Percentiles rank a stretch among this genome's conserved stretches.
Evolutionary conservation across 2,888 invertebrate genomes (phyloP).

Genomic region (Ornithoptera alexandrae): DNA sequence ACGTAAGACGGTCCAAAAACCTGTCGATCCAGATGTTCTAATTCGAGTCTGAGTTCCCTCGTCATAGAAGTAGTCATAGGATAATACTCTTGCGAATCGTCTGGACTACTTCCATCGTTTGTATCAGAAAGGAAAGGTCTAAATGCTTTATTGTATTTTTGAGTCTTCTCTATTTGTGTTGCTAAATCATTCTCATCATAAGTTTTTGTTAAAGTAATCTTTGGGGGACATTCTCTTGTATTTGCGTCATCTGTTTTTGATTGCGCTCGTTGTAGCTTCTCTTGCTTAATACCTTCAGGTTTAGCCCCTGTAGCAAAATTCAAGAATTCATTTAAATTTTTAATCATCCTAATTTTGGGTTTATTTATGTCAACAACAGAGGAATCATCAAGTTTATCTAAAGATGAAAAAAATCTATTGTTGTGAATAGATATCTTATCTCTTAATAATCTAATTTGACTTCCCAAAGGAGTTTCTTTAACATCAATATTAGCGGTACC

Average conservation of each 20-base stretch:
- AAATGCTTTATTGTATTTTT: slow-evolving; percentile 49
- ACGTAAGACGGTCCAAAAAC: slow-evolving; percentile 84
- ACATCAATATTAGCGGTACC: slow-evolving; percentile 52
- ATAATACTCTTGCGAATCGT: slow-evolving; percentile 90
- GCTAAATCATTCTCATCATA: slow-evolving; percentile 54
- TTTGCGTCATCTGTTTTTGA: slow-evolving; percentile 59
- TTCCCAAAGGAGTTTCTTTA: slow-evolving; percentile 64
- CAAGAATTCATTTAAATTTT: slow-evolving; percentile 91
- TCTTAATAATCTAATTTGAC: slow-evolving; percentile 64
- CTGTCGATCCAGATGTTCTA: slow-evolving; percentile 91
- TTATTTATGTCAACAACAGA: slow-evolving; percentile 57
- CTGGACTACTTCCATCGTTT: slow-evolving; percentile 85
- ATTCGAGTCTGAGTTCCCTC: slow-evolving; percentile 87
- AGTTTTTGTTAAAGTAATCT: slow-evolving; percentile 63
- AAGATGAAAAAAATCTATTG: slow-evolving; percentile 77
- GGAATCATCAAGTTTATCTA: slow-evolving; percentile 77
- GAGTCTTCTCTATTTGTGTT: slow-evolving; percentile 46
- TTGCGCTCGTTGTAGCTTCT: slow-evolving; percentile 60
- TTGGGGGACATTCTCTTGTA: slow-evolving; percentile 59
- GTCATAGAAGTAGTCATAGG: slow-evolving; percentile 94
- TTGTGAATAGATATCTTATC: slow-evolving; percentile 72
- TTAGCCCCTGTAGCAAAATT: slow-evolving; percentile 86
- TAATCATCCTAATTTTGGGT: slow-evolving; percentile 80
- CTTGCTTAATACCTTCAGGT: slow-evolving; percentile 45
- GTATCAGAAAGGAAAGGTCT: slow-evolving; percentile 56